Conservation (phyloP, 2,797 vertebrate species). For the Epinephelus awoara region DNA sequence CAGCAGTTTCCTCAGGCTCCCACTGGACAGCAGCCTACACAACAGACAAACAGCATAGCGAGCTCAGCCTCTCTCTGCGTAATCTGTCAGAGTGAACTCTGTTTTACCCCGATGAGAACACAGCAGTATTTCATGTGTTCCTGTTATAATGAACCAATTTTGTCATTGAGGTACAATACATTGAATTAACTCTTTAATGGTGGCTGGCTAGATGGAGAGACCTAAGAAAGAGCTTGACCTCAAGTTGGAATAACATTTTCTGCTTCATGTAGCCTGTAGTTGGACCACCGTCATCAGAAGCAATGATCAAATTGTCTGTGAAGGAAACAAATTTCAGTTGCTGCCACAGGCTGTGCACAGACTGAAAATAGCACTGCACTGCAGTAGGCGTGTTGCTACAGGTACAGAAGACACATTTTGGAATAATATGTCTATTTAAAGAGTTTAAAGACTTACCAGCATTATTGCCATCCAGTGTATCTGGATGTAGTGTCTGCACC, state of each 20-base stretch:
- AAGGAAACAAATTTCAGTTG: conserved; percentile 5
- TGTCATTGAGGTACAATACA: conserved; percentile 3
- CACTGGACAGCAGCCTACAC: conserved; percentile 91
- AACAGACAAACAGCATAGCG: conserved; percentile 40
- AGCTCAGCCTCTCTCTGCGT: conserved; percentile 16
- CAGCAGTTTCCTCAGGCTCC: conserved; percentile 92
- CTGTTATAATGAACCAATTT: not conserved
- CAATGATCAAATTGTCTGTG: not conserved
- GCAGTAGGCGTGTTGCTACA: conserved; percentile 28
- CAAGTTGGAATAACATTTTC: not conserved
- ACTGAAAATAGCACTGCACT: conserved; percentile 10
- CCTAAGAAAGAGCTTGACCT: not conserved
- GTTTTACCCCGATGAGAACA: conserved; percentile 12
- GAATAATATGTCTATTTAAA: not conserved
- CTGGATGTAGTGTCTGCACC: not conserved
- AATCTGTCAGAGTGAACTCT: conserved; percentile 23
- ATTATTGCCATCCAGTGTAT: not conserved
- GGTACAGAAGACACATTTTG: not conserved
- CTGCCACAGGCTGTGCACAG: not conserved
- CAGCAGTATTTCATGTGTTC: not conserved
- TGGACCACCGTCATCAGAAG: not conserved
- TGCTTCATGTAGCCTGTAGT: not conserved
- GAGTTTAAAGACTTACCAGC: not conserved
- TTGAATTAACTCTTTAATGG: not conserved
- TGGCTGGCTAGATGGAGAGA: not conserved